Evolutionary conservation across 2,113 vertebrate genomes (phyloP).

Genomic region (Zosterops borbonicus): DNA sequence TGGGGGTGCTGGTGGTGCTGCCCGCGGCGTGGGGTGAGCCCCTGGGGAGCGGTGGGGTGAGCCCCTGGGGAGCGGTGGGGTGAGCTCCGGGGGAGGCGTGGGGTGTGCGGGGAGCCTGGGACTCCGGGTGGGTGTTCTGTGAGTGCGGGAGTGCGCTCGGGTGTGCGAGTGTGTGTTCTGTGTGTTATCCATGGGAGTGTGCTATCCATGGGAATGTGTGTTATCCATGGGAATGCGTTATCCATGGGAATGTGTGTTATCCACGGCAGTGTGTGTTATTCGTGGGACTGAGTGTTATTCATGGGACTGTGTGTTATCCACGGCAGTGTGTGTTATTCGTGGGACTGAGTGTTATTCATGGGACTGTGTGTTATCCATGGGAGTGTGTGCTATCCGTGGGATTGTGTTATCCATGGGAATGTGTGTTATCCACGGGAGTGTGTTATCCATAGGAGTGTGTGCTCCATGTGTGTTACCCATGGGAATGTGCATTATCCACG

Average conservation of each 20-base stretch:
- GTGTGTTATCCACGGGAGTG: too few species aligned
- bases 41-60: neutral
- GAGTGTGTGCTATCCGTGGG: fast-evolving
- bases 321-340: neutral
- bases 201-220: too few species aligned
- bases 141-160: neutral
- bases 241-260: neutral
- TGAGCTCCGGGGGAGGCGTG: too few species aligned
- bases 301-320: neutral
- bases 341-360: too few species aligned
- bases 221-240: neutral
- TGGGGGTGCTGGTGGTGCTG: neutral
- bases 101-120: neutral
- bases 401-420: neutral
- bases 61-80: too few species aligned
- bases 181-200: fast-evolving
- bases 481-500: neutral
- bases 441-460: too few species aligned
- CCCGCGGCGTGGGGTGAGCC: conserved; percentile 10
- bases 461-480: neutral
- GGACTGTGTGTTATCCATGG: neutral
- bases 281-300: fast-evolving
- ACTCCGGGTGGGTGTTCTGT: neutral
- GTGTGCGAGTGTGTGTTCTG: neutral
- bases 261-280: too few species aligned